Evolutionary conservation across 2,113 vertebrate genomes (phyloP).

Genomic region (Atherinomorus stipes): DNA sequence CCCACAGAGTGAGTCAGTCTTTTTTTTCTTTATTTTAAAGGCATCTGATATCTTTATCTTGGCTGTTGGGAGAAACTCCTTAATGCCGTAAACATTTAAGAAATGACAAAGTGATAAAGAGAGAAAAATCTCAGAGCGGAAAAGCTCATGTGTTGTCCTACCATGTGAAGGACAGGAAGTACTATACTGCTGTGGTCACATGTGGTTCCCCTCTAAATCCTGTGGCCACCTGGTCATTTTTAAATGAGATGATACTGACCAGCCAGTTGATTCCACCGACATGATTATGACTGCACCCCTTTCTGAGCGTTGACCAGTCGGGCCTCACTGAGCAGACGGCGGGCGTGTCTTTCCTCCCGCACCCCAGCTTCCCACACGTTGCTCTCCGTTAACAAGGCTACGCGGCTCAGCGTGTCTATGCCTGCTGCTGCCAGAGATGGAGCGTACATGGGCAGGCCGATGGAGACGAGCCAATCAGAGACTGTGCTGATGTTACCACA

Average conservation of each 20-base stretch:
- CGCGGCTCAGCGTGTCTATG: slow-evolving; percentile 86
- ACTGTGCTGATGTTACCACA: slow-evolving; percentile 86
- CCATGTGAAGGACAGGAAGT: slow-evolving; percentile 49
- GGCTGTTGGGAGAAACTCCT: slow-evolving; percentile 60
- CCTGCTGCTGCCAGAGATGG: slow-evolving; percentile 85
- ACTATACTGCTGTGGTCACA: slow-evolving; percentile 31
- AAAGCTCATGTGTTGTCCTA: slow-evolving; percentile 22
- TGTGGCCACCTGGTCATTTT: slow-evolving; percentile 28
- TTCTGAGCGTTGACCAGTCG: slow-evolving; percentile 81
- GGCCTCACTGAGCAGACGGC: slow-evolving; percentile 89
- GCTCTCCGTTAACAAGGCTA: slow-evolving; percentile 90
- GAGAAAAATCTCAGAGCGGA: slow-evolving; percentile 21
- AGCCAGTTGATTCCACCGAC: slow-evolving; percentile 21
- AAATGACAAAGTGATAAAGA: slow-evolving; percentile 42
- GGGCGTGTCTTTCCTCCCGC: slow-evolving; percentile 89
- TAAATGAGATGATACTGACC: slow-evolving; percentile 39
- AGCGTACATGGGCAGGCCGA: slow-evolving; percentile 94
- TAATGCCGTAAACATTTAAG: slow-evolving; percentile 72
- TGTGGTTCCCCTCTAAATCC: background rate
- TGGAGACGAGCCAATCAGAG: slow-evolving; percentile 93
- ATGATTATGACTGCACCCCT: slow-evolving; percentile 59
- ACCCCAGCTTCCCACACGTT: slow-evolving; percentile 89
- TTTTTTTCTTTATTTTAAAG: slow-evolving; percentile 43
- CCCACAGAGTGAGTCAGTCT: slow-evolving; percentile 57
- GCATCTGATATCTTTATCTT: slow-evolving; percentile 67